Evolutionary conservation across 1,140 invertebrate species (phyloP), one percentile per base, ranked within the genome.

Genomic region (Bursaphelenchus mucronatus): DNA sequence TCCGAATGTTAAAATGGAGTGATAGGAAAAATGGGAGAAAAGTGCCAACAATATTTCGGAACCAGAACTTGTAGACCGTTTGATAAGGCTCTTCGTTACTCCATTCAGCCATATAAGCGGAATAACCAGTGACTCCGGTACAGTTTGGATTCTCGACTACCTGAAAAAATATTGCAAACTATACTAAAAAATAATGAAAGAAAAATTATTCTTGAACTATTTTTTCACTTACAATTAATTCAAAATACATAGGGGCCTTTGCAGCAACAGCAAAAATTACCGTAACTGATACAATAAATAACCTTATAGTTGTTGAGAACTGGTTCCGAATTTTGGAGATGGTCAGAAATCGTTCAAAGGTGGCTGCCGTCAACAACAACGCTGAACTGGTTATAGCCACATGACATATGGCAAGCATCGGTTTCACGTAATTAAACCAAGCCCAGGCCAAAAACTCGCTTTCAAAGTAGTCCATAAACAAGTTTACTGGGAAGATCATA

Each of bases 381-480:
- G 74, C 76, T 6, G 76, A 79, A 30, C 63, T 59, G 11, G 71
- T 75, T 17, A 78, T 79, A n/a, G 74, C 69, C 2, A 79, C 62
- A 62, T 78, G 76, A 43, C 74, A 66, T 11, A 69, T 73, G 0
- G 74, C 47, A 9, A 78, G 54, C 69, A 73, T 76, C 7, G 67
- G 67, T 50, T 67, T 41, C 69, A 76, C 53, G 53, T 69, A 76
- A 21, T 52, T 58, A 71, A 69, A 76, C 75, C 76, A 78, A 8
- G 67, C 67, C 9, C 30, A 5, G 0, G 76, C 74, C 17, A 78
- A 54, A 9, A 71, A 10, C 57, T 67, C 67, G n/a, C 65, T 74
- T 53, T 68, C 70, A 54, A 74, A 78, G 43, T 71, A 76, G 50
- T 78, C 76, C 76, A 78, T 78, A 53, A 74, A 76, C 8, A 78